Conservation (phyloP, 1,140 invertebrate genomes). For the Wiebesia pumilae region DNA sequence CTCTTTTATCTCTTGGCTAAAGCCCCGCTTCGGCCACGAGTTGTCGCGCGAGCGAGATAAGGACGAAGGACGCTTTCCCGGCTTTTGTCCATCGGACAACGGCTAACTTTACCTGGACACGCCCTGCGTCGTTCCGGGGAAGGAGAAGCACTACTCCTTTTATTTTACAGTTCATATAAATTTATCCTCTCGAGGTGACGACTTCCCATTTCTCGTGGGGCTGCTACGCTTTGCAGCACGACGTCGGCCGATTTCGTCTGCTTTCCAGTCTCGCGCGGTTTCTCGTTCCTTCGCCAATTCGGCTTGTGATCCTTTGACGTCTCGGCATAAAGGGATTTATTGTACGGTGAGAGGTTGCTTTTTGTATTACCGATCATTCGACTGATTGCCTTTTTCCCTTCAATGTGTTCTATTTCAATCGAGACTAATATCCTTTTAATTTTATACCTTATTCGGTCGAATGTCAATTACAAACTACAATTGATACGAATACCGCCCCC, state of each 20-base stretch:
- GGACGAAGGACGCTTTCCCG: slow-evolving; percentile 13
- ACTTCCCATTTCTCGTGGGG: slow-evolving; percentile 41
- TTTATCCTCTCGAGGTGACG: not conserved
- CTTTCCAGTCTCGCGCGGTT: not conserved
- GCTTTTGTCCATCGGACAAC: slow-evolving; percentile 16
- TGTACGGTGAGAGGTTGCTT: slow-evolving; percentile 12
- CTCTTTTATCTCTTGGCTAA: not conserved
- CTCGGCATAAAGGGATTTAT: not conserved
- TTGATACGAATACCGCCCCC: not conserved
- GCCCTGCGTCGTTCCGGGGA: not conserved
- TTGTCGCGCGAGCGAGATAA: not conserved
- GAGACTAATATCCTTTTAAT: not conserved
- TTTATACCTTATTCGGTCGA: not conserved
- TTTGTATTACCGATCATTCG: not conserved
- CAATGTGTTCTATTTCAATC: not conserved
- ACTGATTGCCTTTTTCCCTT: not conserved
- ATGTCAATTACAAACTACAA: not conserved
- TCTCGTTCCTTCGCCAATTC: not conserved
- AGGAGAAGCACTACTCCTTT: slow-evolving; percentile 25
- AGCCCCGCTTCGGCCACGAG: not conserved
- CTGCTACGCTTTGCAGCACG: slow-evolving; percentile 19
- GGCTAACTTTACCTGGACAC: not conserved
- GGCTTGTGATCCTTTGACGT: not conserved
- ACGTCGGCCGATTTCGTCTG: not conserved
- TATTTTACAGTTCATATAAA: slow-evolving; percentile 34